These are phyloP conservation scores for Syritta pipiens DNA, from an alignment of 2,888 invertebrate species.

Conservation along the genomic window DNA sequence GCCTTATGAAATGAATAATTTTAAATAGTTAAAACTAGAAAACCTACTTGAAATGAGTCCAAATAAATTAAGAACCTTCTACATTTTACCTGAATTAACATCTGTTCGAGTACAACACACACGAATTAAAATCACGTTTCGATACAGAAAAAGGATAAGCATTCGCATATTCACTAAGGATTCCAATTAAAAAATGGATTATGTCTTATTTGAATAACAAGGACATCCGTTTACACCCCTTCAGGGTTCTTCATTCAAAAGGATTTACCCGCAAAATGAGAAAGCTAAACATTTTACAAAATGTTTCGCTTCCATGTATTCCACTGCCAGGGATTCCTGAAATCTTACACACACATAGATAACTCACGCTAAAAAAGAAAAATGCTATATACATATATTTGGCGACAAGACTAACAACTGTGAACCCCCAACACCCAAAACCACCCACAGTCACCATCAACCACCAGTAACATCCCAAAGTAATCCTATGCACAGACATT, in stretches of 20 bases:
- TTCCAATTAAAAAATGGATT: slow-evolving; percentile 75
- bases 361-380: not conserved
- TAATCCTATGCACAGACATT: slow-evolving; percentile 66
- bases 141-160: not conserved
- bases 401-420: slow-evolving; percentile 39
- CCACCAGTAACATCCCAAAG: slow-evolving; percentile 35
- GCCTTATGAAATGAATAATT: too few relatives aligned
- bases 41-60: too few relatives aligned
- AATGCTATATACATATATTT: slow-evolving; percentile 19
- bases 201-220: slow-evolving; percentile 76
- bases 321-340: slow-evolving; percentile 19
- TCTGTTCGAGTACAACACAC: not conserved
- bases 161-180: slow-evolving; percentile 33
- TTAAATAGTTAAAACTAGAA: too few relatives aligned
- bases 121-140: slow-evolving; percentile 29
- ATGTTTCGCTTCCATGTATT: slow-evolving; percentile 53
- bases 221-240: slow-evolving; percentile 10
- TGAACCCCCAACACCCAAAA: slow-evolving; percentile 9
- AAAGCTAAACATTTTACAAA: slow-evolving; percentile 55
- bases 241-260: slow-evolving; percentile 22
- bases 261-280: slow-evolving; percentile 54
- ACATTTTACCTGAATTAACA: too few relatives aligned
- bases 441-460: slow-evolving; percentile 7
- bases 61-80: too few relatives aligned
- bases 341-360: slow-evolving; percentile 7